Base-by-base conservation (phyloP, 2,113 vertebrate species). In the Triplophysa dalaica region DNA sequence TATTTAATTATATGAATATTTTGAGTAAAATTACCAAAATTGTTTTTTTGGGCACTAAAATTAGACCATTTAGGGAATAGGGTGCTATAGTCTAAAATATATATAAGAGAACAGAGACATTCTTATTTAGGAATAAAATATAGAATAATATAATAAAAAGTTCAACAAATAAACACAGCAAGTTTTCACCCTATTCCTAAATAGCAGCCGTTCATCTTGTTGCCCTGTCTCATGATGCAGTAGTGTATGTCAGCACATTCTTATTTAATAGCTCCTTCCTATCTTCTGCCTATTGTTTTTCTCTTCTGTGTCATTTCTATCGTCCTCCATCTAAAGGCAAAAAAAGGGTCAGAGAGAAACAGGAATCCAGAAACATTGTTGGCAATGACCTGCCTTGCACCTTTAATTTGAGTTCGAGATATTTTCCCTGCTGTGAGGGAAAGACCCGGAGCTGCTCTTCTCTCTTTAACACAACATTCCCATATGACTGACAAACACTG, bases 341-440 rank as follows among this genome's bases (percentile, higher is more conserved):
- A 67, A 33, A 66, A 2, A 1, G n/a, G n/a, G 38, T 22, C 64
- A 70, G 21, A 16, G 17, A 38, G 50, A 72, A 38, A 56, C 26
- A 8, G 26, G 50, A 72, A 56, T 56, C 17, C 52, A 38, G 16
- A 38, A 21, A 14, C 52, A 73, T 58, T 50, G 67, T 69, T 69
- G 8, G 43, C 13, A 22, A 17, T 58, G 70, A 58, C 10, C 52
- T 41, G 14, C 52, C 3, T 2, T n/a, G 19, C 11, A 58, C 11
- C 52, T 38, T 58, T 41, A 5, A 58, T 73, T 72, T 73, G 26
- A 72, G 9, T 58, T 16, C 1, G 1, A 41, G 19, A 58, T 38
- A 58, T n/a, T 58, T 73, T 58, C 41, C 70, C 19, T 58, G 29
- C 52, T 58, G 19, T n/a, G 52, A 72, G 24, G 50, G 54, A 58